phyloP scores from a whole-genome alignment of 2,797 vertebrate species.

The Pyrocephalus nanus region DNA sequence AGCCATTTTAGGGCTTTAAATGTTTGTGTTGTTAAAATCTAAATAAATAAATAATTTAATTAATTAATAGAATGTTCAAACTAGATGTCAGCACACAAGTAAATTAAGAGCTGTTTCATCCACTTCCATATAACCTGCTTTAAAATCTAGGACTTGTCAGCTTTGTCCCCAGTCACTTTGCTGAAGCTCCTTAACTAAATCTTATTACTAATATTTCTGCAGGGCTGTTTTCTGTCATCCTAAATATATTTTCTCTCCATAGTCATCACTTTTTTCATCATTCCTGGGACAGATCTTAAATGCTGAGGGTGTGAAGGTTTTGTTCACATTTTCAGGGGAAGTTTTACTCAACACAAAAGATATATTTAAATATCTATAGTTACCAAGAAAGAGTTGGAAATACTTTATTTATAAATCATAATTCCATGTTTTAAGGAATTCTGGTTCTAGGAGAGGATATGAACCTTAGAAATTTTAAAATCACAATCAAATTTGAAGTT shows the following conservation, averaged over 20 bases:
- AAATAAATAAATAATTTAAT: background rate
- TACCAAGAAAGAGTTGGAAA: background rate
- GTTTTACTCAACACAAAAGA: background rate
- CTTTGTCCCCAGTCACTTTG: background rate
- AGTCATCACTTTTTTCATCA: background rate
- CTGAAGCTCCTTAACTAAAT: background rate
- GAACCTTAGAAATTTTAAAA: background rate
- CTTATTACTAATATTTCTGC: background rate
- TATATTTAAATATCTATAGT: background rate
- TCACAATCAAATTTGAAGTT: background rate
- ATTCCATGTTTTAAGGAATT: background rate
- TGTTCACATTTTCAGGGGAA: background rate
- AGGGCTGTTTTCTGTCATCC: background rate
- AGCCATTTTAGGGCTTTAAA: background rate
- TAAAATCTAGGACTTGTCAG: background rate
- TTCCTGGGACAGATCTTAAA: background rate
- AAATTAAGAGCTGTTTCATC: background rate
- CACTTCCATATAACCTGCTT: background rate
- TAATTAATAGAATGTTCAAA: background rate
- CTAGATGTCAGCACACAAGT: background rate
- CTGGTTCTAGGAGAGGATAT: background rate
- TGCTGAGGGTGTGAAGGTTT: background rate
- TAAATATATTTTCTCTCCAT: background rate
- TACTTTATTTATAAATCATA: background rate
- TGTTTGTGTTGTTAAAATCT: background rate